A percentile compares a stretch with the other conserved stretches of the same genome.
Evolutionary conservation across 2,888 invertebrate species (phyloP).

Genomic region (Chaetoderma sp.): DNA sequence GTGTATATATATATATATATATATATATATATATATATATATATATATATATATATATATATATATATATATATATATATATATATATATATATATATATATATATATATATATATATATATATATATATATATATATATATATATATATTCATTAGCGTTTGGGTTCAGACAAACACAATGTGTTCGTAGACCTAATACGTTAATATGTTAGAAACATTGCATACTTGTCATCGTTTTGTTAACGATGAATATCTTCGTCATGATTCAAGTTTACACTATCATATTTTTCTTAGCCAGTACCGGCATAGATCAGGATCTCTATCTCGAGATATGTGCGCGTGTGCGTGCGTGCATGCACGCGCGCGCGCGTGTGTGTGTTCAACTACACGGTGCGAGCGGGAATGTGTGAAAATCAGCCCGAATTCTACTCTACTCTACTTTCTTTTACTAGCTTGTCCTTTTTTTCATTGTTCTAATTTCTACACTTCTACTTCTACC

Average conservation of each 20-base stretch:
- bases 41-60: constrained; percentile 1
- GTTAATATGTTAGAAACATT: too few species aligned
- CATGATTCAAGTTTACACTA: too few species aligned
- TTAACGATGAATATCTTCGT: too few species aligned
- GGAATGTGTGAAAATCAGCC: too few species aligned
- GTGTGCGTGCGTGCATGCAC: background rate
- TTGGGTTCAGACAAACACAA: background rate
- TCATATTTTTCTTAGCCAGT: background rate
- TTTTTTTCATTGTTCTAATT: too few species aligned
- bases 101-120: background rate
- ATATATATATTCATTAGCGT: too few species aligned
- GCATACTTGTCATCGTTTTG: too few species aligned
- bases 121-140: background rate
- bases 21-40: constrained; percentile 1
- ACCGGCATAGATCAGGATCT: background rate
- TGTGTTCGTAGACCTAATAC: background rate
- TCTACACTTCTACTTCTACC: too few species aligned
- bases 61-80: constrained; percentile 1
- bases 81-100: background rate
- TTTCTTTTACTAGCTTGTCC: too few species aligned
- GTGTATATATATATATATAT: too few species aligned
- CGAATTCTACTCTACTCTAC: too few species aligned
- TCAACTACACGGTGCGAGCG: background rate
- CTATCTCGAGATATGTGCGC: background rate
- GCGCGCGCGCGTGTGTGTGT: too few species aligned